phyloP scores from a whole-genome alignment of 2,797 vertebrate species.

The Squalus acanthias region DNA sequence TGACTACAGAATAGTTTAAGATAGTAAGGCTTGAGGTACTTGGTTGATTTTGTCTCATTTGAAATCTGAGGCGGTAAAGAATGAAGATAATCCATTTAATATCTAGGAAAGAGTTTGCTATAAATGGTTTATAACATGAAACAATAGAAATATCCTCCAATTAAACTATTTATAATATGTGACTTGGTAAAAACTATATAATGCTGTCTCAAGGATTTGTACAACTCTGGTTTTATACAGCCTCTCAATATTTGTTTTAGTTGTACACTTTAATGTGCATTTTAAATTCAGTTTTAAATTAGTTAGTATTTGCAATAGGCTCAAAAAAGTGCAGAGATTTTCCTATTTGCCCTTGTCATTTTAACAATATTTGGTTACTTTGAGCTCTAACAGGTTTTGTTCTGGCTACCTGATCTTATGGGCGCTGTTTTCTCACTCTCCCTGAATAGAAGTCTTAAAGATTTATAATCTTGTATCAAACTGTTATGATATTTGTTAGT shows the following conservation, averaged over 20 bases:
- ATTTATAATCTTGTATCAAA: background rate
- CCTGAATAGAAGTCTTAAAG: background rate
- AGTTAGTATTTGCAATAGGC: background rate
- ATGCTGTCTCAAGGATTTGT: background rate
- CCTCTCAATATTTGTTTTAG: background rate
- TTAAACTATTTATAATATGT: background rate
- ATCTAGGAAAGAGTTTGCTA: background rate
- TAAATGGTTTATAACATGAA: background rate
- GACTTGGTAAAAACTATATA: background rate
- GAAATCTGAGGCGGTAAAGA: background rate
- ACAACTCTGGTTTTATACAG: background rate
- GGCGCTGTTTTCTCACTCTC: background rate
- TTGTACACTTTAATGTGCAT: background rate
- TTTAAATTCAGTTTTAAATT: conserved; percentile 11
- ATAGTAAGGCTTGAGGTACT: background rate
- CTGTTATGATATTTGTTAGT: background rate
- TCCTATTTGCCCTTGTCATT: background rate
- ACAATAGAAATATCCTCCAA: background rate
- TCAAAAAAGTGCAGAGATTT: background rate
- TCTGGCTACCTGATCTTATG: background rate
- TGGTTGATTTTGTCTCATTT: background rate
- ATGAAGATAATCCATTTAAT: background rate
- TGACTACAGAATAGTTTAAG: background rate
- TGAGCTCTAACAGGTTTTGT: background rate
- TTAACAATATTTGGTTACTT: background rate